A percentile compares a stretch with the other conserved stretches of the same genome.
Conservation (phyloP, 2,888 invertebrate species). For the Pemphredon lugubris region DNA sequence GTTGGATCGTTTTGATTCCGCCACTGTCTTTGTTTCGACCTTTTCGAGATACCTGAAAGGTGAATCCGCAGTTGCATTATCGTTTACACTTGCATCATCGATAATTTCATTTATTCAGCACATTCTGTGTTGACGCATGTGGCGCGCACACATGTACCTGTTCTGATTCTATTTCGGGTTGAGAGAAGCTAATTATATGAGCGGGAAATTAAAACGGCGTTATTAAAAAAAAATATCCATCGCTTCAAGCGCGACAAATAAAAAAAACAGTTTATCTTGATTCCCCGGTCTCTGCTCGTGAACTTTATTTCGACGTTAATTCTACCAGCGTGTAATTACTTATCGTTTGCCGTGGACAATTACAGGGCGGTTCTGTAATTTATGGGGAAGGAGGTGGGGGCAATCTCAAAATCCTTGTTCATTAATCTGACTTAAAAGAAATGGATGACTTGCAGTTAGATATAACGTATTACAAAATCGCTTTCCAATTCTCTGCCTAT, state of each 20-base stretch:
- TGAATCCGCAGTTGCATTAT: not conserved
- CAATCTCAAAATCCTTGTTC: not conserved
- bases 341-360: not conserved
- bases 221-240: too few species aligned
- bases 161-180: not conserved
- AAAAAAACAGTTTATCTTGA: slow-evolving; percentile 7
- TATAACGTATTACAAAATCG: not conserved
- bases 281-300: not conserved
- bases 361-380: not conserved
- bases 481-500: too few species aligned
- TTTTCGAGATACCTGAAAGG: not conserved
- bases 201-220: too few species aligned
- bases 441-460: not conserved
- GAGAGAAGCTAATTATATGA: not conserved
- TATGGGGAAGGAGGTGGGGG: too few species aligned
- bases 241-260: too few species aligned
- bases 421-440: not conserved
- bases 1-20: not conserved
- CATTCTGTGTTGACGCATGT: slow-evolving; percentile 2
- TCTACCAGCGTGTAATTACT: not conserved
- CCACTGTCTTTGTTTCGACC: not conserved
- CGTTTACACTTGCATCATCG: not conserved
- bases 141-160: too few species aligned
- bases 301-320: not conserved
- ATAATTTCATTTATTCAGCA: not conserved